Percentiles rank a stretch among this genome's conserved stretches.
phyloP scores from a whole-genome alignment of 2,113 vertebrate genomes.

The Merops nubicus region DNA sequence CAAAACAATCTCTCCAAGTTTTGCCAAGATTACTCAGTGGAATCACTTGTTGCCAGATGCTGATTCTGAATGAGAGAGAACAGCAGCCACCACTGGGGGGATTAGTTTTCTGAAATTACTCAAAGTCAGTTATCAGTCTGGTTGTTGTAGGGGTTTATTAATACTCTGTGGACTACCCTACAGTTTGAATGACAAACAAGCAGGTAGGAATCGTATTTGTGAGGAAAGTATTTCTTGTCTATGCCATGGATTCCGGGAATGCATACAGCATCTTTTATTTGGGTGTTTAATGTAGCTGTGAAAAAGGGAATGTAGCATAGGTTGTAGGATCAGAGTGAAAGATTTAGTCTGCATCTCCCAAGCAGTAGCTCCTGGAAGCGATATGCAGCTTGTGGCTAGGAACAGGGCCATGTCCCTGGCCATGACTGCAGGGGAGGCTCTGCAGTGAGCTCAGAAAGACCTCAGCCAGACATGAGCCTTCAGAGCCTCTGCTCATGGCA shows the following conservation, averaged over 20 bases:
- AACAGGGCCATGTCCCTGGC: background rate
- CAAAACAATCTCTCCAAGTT: background rate
- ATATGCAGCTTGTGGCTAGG: conserved; percentile 3
- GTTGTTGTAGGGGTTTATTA: background rate
- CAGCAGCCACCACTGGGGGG: background rate
- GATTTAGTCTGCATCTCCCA: background rate
- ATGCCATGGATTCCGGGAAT: background rate
- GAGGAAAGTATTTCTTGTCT: background rate
- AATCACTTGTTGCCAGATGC: background rate
- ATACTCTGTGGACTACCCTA: background rate
- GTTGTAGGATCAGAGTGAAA: background rate
- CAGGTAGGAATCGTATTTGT: background rate
- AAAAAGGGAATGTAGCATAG: background rate
- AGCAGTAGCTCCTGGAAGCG: conserved; percentile 29
- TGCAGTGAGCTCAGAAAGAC: background rate
- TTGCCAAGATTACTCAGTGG: background rate
- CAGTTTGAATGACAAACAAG: background rate
- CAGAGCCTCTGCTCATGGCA: background rate
- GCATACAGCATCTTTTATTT: background rate
- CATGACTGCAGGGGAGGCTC: background rate
- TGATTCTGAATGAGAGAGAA: background rate
- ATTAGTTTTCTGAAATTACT: background rate
- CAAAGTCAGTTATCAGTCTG: background rate
- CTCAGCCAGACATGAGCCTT: background rate
- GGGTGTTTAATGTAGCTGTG: background rate